Evolutionary conservation across 2,888 invertebrate genomes (phyloP), one percentile per base, ranked within the genome.

Genomic region (Dryobota labecula): DNA sequence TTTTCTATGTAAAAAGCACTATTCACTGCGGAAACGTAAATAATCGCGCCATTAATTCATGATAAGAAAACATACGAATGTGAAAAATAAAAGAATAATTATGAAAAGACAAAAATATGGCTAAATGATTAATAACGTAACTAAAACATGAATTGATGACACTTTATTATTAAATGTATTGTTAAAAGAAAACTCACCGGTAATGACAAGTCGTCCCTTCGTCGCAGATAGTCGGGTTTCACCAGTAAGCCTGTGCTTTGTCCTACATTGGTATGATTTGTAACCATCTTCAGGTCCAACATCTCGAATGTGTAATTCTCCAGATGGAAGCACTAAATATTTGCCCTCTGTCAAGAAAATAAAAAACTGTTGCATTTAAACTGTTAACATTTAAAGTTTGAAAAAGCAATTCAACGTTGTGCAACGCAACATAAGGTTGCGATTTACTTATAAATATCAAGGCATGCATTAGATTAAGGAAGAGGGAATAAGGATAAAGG

Each of bases 251-350:
- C 98, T 97, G 92, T 99, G 99, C 93, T 98, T 98, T 74, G 99
- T 99, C 87, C 99, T 97, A 93, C 99, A 99, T 94, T 99, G 98
- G 92, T 99, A 99, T 76, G 98, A 98, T 95, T 98, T 98, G 95
- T 98, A 98, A 80, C 98, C 98, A 94, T 99, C 99, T 93, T 98
- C 98, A 80, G 98, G 98, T 93, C 98, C 98, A 78, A 99, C 99
- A 96, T 99, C 98, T 90, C 98, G 97, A 89, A 99, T 99, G 94
- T 99, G 99, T 82, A 99, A 97, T 95, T 99, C 99, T 83, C 99
- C 99, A 89, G 99, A 98, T 84, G 99, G 98, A 77, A 99, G 96
- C 57, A 99, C 99, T 93, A 99, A 97, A 92, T 99, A 99, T 97
- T 99, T 99, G 87, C 98, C 99, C 95, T 99, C 99, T 99, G 96